Conservation (phyloP, 1,140 invertebrate species). For the Gonatopus flavifemur region DNA sequence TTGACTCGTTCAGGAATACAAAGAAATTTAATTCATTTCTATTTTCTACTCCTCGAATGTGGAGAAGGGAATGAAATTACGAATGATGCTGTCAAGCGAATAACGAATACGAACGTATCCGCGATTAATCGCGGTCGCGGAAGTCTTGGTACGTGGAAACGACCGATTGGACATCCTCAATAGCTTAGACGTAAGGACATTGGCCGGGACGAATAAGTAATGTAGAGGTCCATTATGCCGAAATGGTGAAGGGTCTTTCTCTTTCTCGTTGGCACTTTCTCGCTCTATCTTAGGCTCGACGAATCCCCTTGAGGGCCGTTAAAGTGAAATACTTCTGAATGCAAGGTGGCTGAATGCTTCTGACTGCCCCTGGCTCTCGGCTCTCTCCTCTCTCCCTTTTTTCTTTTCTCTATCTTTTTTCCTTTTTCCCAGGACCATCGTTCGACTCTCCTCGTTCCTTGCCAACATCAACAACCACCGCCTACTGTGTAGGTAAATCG, state of each 20-base stretch:
- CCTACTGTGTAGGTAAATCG: constrained; percentile 57
- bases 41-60: too few species aligned
- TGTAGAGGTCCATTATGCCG: constrained; percentile 58
- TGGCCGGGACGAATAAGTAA: constrained; percentile 56
- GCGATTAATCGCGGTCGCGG: too few species aligned
- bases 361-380: constrained; percentile 9
- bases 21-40: too few species aligned
- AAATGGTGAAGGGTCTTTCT: constrained; percentile 56
- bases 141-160: too few species aligned
- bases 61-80: too few species aligned
- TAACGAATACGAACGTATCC: too few species aligned
- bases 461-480: constrained; percentile 25
- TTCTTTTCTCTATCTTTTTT: neutral
- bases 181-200: too few species aligned
- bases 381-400: constrained; percentile 12
- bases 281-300: constrained; percentile 50
- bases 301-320: constrained; percentile 57
- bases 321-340: constrained; percentile 60
- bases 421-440: neutral
- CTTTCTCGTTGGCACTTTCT: too few species aligned
- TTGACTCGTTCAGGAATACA: too few species aligned
- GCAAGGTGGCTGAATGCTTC: constrained; percentile 50
- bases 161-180: too few species aligned
- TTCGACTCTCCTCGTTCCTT: constrained; percentile 18
- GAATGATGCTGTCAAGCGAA: too few species aligned